Base-by-base conservation (phyloP, 2,888 invertebrate genomes). In the Priocnemis perturbator region DNA sequence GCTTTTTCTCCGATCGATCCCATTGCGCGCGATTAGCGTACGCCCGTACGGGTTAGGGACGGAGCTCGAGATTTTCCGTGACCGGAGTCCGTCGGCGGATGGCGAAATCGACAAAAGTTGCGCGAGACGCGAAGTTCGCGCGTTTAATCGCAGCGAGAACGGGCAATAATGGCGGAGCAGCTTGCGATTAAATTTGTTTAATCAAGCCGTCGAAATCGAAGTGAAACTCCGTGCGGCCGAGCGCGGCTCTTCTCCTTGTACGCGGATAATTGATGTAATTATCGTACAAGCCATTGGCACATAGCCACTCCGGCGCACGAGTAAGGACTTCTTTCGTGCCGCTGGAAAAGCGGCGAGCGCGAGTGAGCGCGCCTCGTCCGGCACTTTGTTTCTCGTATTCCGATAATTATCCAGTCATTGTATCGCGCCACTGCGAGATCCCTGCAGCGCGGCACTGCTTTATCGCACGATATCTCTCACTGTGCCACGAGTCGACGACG, bases 251-350 rank as follows among this genome's bases (percentile, higher is more conserved):
- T 66, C 58, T 68, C 69, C 65, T 61, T 57, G 58, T 56, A 61
- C 60, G 30, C 37, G 57, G 70, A 74, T 83, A 83, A 83, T 83
- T 79, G 78, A 78, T 68, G 83, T 69, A 82, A 83, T 83, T 83
- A 82, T 78, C 74, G 67, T 76, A 62, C 64, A 57, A 74, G 66
- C 68, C 69, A 80, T 83, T 80, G 78, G 76, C 79, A 81, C 79
- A 81, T 76, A 76, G 67, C 59, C 64, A 62, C 65, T 65, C 57
- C 47, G 55, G 11, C 11, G 1, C 2, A 37, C 68, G 55, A 53
- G 62, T 56, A 76, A 77, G 74, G 60, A 73, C 63, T 62, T 73
- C 75, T 74, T 60, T 71, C 59, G 63, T 52, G 65, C 61, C 66
- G 60, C 61, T 37, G 37, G 37, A 37, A 37, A 37, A 37, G 37